Evolutionary conservation across 2,888 invertebrate species (phyloP).

Genomic region (Steinernema hermaphroditum): DNA sequence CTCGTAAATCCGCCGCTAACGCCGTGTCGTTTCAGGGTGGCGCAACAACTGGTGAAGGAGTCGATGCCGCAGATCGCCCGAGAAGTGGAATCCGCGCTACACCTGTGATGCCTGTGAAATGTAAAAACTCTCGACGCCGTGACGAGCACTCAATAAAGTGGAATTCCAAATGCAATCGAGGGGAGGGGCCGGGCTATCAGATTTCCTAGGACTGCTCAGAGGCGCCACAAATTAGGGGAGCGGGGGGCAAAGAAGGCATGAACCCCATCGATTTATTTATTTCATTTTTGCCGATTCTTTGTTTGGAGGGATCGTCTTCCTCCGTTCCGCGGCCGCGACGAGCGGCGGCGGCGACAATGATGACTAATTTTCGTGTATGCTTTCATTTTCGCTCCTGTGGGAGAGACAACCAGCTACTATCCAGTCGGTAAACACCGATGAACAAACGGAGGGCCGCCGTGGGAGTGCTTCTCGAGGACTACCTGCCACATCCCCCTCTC

Average conservation of each 20-base stretch:
- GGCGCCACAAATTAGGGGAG: constrained; percentile 4
- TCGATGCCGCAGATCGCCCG: constrained; percentile 27
- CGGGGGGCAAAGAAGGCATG: not conserved
- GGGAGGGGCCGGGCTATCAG: constrained; percentile 28
- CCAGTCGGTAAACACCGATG: constrained; percentile 25
- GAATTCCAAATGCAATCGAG: not conserved
- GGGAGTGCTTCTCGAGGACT: not conserved
- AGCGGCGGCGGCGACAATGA: constrained; percentile 16
- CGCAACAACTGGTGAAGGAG: constrained; percentile 28
- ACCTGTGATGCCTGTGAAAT: not conserved
- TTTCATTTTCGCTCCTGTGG: not conserved
- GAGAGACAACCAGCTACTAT: constrained; percentile 13
- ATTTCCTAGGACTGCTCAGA: constrained; percentile 1
- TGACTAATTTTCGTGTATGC: constrained; percentile 30
- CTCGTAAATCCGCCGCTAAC: not conserved
- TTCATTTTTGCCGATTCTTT: constrained; percentile 15
- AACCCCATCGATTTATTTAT: constrained; percentile 18
- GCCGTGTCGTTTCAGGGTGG: constrained; percentile 3
- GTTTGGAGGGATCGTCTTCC: not conserved
- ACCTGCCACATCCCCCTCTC: too few relatives aligned
- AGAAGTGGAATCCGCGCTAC: constrained; percentile 25
- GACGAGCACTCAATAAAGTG: constrained; percentile 17
- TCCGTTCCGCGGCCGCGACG: not conserved
- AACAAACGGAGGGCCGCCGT: constrained; percentile 18
- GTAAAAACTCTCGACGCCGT: not conserved